These are phyloP conservation scores for Anthopleura sola DNA, from an alignment of 64 coral and sea anemone species.

Conservation along the genomic window DNA sequence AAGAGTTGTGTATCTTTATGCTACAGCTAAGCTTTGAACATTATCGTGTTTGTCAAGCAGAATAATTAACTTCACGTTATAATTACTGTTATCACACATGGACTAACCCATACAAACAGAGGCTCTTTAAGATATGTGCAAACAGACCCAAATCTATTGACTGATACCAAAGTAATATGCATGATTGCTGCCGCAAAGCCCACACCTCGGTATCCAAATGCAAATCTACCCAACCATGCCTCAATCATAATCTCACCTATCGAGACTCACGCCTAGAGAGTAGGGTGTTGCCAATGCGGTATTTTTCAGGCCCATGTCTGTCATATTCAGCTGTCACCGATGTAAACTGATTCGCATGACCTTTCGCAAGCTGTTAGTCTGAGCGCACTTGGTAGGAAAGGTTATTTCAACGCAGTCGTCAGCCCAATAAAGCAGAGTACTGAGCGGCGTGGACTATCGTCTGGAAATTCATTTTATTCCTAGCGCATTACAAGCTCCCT, in stretches of 20 bases:
- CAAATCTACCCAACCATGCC: neutral
- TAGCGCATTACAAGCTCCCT: neutral
- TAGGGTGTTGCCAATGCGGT: neutral
- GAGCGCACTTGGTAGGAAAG: neutral
- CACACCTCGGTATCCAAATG: neutral
- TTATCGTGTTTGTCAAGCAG: neutral
- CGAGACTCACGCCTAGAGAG: neutral
- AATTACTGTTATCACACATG: neutral
- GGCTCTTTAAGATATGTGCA: neutral
- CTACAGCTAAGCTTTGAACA: too few relatives aligned
- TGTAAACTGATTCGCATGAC: neutral
- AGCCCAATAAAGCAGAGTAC: neutral
- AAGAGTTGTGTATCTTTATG: too few relatives aligned
- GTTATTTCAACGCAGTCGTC: neutral
- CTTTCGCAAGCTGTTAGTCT: slow-evolving; percentile 14
- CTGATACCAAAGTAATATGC: neutral
- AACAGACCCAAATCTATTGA: slow-evolving; percentile 5
- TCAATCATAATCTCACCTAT: neutral
- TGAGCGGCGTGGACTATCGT: neutral
- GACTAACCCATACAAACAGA: neutral
- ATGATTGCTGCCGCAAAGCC: neutral
- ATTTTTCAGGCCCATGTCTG: neutral
- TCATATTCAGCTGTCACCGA: slow-evolving; percentile 3
- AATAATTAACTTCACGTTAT: neutral
- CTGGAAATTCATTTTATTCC: neutral